These are phyloP conservation scores for Styela plicata DNA, from an alignment of 23 tunicate species.

Conservation along the genomic window DNA sequence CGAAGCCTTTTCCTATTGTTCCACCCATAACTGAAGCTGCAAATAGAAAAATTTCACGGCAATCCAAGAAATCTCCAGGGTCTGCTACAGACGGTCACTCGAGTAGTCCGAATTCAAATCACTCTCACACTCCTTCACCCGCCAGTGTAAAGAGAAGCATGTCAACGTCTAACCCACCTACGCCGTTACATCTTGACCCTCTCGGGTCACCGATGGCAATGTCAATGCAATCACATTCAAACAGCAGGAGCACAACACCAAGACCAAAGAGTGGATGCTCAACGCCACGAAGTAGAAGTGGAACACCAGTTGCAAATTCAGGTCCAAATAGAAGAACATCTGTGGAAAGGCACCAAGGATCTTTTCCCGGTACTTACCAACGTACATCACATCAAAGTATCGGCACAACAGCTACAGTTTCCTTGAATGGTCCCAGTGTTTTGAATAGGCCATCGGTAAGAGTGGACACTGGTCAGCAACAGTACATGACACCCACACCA, in stretches of 20 bases:
- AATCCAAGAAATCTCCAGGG: constrained; percentile 63
- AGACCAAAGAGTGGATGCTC: constrained; percentile 26
- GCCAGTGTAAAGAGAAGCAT: constrained; percentile 25
- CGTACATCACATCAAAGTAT: background rate
- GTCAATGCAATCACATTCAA: constrained; percentile 12
- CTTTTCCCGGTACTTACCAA: background rate
- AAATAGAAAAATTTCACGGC: constrained; percentile 20
- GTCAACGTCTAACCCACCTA: constrained; percentile 18
- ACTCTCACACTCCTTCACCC: constrained; percentile 60
- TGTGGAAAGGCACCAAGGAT: background rate
- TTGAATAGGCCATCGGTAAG: background rate
- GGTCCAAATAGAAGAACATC: background rate
- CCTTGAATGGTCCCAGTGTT: background rate
- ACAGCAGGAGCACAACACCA: constrained; percentile 50
- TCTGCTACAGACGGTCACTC: constrained; percentile 54
- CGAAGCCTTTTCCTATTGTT: background rate
- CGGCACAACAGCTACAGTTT: background rate
- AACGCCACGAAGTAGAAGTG: constrained; percentile 1
- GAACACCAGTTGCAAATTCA: constrained; percentile 8
- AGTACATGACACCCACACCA: background rate
- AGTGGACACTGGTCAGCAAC: background rate
- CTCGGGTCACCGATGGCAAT: constrained; percentile 51
- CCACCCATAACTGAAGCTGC: background rate
- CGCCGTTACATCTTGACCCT: constrained; percentile 29
- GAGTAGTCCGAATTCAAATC: constrained; percentile 58